Conservation (phyloP, 2,797 vertebrate genomes). For the Mastacembelus armatus region DNA sequence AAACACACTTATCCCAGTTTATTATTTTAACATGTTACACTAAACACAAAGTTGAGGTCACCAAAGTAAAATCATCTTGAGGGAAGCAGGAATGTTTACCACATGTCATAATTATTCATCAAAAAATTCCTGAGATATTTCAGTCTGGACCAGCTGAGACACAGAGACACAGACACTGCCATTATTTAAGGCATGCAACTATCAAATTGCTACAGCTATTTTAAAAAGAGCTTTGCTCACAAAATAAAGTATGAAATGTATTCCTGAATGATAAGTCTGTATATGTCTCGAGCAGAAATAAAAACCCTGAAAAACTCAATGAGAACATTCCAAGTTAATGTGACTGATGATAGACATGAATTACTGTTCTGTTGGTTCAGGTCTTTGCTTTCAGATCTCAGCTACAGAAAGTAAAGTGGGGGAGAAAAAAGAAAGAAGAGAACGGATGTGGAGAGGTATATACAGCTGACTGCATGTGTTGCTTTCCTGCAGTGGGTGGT, state of each 20-base stretch:
- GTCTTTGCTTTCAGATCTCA: background rate
- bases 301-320: background rate
- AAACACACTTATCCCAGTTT: too few relatives aligned
- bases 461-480: conserved; percentile 27
- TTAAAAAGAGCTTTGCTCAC: background rate
- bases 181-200: too few relatives aligned
- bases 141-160: too few relatives aligned
- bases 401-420: background rate
- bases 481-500: conserved; percentile 42
- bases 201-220: too few relatives aligned
- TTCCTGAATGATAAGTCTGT: background rate
- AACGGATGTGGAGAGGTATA: background rate
- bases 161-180: too few relatives aligned
- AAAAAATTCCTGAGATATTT: too few relatives aligned
- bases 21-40: too few relatives aligned
- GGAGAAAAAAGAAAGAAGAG: background rate
- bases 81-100: too few relatives aligned
- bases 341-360: background rate
- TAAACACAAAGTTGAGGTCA: too few relatives aligned
- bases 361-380: background rate
- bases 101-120: too few relatives aligned
- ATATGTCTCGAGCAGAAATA: conserved; percentile 1
- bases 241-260: background rate
- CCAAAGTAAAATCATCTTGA: too few relatives aligned
- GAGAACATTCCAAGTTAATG: background rate